Base-by-base conservation (phyloP, 2,797 vertebrate genomes). In the Coregonus suidteri region DNA sequence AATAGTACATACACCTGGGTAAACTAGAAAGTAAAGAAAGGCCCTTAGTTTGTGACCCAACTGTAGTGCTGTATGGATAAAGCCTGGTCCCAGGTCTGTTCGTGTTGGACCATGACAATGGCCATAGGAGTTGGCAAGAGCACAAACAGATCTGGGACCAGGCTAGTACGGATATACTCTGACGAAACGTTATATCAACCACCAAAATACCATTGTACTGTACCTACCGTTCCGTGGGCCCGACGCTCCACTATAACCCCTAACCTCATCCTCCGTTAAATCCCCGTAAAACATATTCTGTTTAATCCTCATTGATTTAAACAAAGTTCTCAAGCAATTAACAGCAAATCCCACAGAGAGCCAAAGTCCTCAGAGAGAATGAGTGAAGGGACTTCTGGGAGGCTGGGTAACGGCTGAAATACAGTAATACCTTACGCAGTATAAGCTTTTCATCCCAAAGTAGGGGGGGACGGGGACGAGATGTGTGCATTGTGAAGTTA, bases 401-500 rank as follows among this genome's bases (percentile, higher is more conserved):
- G 85, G 80, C 80, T 25, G 66, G 79, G 62, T 85, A 84, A 89
- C 77, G 76, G 86, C 54, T 86, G 86, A 84, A 80, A 92, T 85
- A 86, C 71, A 77, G 88, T 88, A 85, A 90, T 85, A 83, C 85
- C 79, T 85, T 74, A 75, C 73, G 79, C 76, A 83, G 77, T 41
- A 78, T 71, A 30, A 73, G 76, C 79, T 87, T 85, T 91, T 89
- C 77, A 86, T 25, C 25, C 25, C 25, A 25, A 25, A 25, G 25
- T 75, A 35, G 66, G 73, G 80, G 79, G 78, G 82, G 20, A 25
- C 41, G 75, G 71, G 30, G 74, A 77, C 81, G 72, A 82, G 84
- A 88, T 84, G 86, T 82, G 82, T 87, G 87, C 82, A 91, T 89
- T 92, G 90, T 88, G 82, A 89, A 93, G 91, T 91, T 91, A 92